These are phyloP conservation scores for Stramonita haemastoma DNA, from an alignment of 2,888 invertebrate species.

Conservation along the genomic window DNA sequence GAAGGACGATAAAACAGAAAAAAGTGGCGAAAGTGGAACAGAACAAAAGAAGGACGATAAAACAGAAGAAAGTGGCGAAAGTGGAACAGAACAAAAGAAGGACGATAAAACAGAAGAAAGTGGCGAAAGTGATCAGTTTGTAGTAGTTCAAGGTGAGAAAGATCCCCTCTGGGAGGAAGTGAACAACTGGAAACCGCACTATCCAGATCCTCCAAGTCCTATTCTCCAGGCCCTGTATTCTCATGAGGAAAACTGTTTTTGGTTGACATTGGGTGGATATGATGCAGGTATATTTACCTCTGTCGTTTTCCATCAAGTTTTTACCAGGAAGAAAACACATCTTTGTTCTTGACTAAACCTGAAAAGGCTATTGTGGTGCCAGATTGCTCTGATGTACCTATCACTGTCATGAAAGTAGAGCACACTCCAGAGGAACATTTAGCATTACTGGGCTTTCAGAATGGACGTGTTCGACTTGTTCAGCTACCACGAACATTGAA, in stretches of 20 bases:
- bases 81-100: slow-evolving; percentile 13
- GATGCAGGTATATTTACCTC: slow-evolving; percentile 47
- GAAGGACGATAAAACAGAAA: too few relatives aligned
- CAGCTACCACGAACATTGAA: slow-evolving; percentile 33
- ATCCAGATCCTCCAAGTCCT: slow-evolving; percentile 23
- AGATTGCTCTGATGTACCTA: slow-evolving; percentile 43
- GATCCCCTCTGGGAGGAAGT: neutral
- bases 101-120: neutral
- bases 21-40: neutral
- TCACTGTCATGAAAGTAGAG: slow-evolving; percentile 29
- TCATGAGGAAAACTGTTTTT: neutral
- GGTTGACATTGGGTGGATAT: slow-evolving; percentile 45
- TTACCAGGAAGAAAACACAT: neutral
- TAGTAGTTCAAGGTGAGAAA: neutral
- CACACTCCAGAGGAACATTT: neutral
- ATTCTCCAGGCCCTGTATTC: slow-evolving; percentile 33
- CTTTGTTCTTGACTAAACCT: slow-evolving; percentile 29
- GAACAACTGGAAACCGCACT: slow-evolving; percentile 13
- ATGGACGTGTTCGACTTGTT: slow-evolving; percentile 44
- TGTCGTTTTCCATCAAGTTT: slow-evolving; percentile 11
- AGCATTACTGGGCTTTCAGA: slow-evolving; percentile 42
- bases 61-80: neutral
- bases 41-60: neutral
- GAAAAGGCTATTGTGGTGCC: slow-evolving; percentile 33
- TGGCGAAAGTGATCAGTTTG: neutral